phyloP scores from a whole-genome alignment of 2,888 invertebrate genomes.

The Drosophila stalkeri region DNA sequence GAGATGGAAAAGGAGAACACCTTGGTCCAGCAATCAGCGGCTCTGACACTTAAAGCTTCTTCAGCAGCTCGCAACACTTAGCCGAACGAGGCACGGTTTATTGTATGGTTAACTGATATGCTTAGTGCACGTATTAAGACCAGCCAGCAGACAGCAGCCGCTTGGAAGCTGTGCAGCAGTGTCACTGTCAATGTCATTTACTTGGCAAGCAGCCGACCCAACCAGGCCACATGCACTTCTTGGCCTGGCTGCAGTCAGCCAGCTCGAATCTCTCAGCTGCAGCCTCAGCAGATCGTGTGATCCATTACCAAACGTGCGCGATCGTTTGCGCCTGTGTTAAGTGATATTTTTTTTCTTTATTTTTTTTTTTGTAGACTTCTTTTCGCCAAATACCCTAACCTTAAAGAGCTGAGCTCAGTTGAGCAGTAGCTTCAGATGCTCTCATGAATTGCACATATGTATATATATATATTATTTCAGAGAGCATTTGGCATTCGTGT shows the following conservation, averaged over 20 bases:
- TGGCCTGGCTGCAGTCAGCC: constrained; percentile 27
- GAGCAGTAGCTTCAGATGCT: background rate
- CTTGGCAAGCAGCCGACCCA: constrained; percentile 53
- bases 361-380: constrained; percentile 48
- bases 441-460: no score
- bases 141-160: constrained; percentile 35
- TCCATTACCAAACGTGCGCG: constrained; percentile 82
- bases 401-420: background rate
- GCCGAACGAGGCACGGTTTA: constrained; percentile 67
- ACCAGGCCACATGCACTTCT: constrained; percentile 30
- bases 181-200: constrained; percentile 84
- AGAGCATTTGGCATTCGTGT: constrained; percentile 33
- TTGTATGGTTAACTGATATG: constrained; percentile 80
- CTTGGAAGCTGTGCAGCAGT: constrained; percentile 59
- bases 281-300: constrained; percentile 71
- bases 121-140: constrained; percentile 79
- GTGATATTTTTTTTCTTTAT: constrained; percentile 72
- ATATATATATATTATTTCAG: no score
- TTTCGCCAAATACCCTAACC: constrained; percentile 35
- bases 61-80: constrained; percentile 82
- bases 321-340: constrained; percentile 78
- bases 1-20: constrained; percentile 2
- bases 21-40: constrained; percentile 66
- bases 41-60: constrained; percentile 83
- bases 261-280: constrained; percentile 42